phyloP scores from a whole-genome alignment of 2,888 invertebrate genomes.

The Apodemia mormo region DNA sequence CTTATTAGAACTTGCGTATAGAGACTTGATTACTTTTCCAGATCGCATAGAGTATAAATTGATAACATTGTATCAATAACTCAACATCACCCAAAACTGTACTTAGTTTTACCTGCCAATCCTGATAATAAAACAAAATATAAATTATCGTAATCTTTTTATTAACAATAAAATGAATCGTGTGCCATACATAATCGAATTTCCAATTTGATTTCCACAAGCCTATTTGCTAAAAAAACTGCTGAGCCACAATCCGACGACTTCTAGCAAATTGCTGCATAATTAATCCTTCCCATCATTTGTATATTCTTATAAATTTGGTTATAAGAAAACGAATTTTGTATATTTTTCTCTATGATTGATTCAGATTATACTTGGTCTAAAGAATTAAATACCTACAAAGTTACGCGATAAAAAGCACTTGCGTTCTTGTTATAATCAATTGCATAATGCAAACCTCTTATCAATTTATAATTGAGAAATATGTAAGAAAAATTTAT shows the following conservation, averaged over 20 bases:
- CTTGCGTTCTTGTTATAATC: constrained; percentile 63
- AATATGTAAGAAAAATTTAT: constrained; percentile 72
- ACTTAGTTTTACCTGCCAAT: too few species aligned
- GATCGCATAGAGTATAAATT: too few species aligned
- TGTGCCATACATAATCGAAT: constrained; percentile 77
- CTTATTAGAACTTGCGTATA: too few species aligned
- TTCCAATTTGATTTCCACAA: constrained; percentile 70
- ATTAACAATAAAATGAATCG: constrained; percentile 80
- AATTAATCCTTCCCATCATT: constrained; percentile 47
- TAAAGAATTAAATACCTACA: constrained; percentile 50
- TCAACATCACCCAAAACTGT: too few species aligned
- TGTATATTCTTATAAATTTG: constrained; percentile 34
- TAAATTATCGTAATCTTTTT: constrained; percentile 75
- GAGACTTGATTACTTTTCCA: too few species aligned
- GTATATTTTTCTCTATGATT: constrained; percentile 11
- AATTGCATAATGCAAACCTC: constrained; percentile 69
- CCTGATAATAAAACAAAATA: constrained; percentile 11
- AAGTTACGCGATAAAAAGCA: constrained; percentile 69
- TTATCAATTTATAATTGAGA: constrained; percentile 77
- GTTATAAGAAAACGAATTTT: constrained; percentile 53
- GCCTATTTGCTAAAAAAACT: constrained; percentile 56
- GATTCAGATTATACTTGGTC: constrained; percentile 35
- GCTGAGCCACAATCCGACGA: constrained; percentile 50
- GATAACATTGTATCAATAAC: too few species aligned
- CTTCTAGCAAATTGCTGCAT: constrained; percentile 43